phyloP scores from a whole-genome alignment of 2,113 vertebrate species.

The Mastomys natalensis region DNA sequence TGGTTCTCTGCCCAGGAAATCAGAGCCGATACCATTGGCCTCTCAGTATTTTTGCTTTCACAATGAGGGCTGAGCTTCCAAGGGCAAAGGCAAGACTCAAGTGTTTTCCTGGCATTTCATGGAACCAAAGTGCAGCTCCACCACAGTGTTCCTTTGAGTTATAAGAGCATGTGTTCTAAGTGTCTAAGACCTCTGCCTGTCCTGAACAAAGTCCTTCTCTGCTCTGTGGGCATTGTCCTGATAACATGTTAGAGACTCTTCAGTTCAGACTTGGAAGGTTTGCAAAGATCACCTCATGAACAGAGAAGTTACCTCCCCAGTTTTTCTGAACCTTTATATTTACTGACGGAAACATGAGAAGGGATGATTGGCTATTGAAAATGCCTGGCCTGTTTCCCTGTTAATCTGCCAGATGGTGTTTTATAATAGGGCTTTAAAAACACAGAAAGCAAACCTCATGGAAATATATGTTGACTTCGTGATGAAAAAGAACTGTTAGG shows the following conservation, averaged over 20 bases:
- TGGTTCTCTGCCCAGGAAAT: not conserved
- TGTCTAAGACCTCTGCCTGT: not conserved
- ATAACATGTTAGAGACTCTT: not conserved
- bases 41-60: not conserved
- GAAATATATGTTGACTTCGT: conserved; percentile 34
- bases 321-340: conserved; percentile 60
- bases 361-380: conserved; percentile 12
- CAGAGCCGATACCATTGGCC: not conserved
- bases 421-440: conserved; percentile 49
- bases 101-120: not conserved
- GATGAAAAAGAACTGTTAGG: not conserved
- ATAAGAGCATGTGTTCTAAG: accelerated
- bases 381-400: conserved; percentile 47
- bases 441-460: conserved; percentile 53
- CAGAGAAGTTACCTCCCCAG: not conserved
- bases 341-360: conserved; percentile 12
- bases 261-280: not conserved
- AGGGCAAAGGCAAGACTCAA: not conserved
- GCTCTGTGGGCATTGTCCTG: not conserved
- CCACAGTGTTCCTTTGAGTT: not conserved
- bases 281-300: not conserved
- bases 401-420: conserved; percentile 49
- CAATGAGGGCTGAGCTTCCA: not conserved
- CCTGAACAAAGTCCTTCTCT: not conserved
- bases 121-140: not conserved